These are phyloP conservation scores for Forbesichthys papilliferus DNA, from an alignment of 2,113 vertebrate species.

Conservation along the genomic window DNA sequence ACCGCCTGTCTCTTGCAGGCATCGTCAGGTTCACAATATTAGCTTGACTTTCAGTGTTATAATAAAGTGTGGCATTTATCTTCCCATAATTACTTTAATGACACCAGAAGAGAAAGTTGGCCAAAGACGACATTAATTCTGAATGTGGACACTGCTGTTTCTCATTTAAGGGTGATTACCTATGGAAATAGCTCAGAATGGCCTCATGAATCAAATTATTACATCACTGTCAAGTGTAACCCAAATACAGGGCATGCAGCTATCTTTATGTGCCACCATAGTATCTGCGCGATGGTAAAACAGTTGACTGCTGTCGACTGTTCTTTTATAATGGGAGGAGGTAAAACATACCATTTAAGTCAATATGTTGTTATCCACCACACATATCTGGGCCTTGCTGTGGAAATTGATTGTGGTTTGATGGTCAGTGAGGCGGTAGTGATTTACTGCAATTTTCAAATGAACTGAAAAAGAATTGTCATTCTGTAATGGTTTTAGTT, in stretches of 20 bases:
- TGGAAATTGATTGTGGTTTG: slow-evolving; percentile 66
- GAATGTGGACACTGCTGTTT: slow-evolving; percentile 63
- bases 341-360: slow-evolving; percentile 56
- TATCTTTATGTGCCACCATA: slow-evolving; percentile 28
- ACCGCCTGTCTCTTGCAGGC: neutral
- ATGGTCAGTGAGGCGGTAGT: slow-evolving; percentile 48
- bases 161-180: slow-evolving; percentile 74
- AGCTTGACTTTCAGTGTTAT: slow-evolving; percentile 63
- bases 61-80: slow-evolving; percentile 63
- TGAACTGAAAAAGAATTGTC: slow-evolving; percentile 65
- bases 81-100: slow-evolving; percentile 68
- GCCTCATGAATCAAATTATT: slow-evolving; percentile 72
- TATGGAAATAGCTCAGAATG: slow-evolving; percentile 70
- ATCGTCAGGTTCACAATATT: slow-evolving; percentile 27
- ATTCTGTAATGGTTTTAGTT: slow-evolving; percentile 69
- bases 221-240: slow-evolving; percentile 69
- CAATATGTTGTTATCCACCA: slow-evolving; percentile 58
- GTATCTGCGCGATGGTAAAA: slow-evolving; percentile 37
- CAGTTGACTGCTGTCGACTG: slow-evolving; percentile 44
- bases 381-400: slow-evolving; percentile 47
- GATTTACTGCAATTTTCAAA: slow-evolving; percentile 69
- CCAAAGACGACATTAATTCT: slow-evolving; percentile 63
- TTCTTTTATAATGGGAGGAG: slow-evolving; percentile 45
- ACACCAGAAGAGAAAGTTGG: slow-evolving; percentile 52
- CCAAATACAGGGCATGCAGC: slow-evolving; percentile 51